phyloP scores from a whole-genome alignment of 2,797 vertebrate species.

The Microhierax caerulescens region DNA sequence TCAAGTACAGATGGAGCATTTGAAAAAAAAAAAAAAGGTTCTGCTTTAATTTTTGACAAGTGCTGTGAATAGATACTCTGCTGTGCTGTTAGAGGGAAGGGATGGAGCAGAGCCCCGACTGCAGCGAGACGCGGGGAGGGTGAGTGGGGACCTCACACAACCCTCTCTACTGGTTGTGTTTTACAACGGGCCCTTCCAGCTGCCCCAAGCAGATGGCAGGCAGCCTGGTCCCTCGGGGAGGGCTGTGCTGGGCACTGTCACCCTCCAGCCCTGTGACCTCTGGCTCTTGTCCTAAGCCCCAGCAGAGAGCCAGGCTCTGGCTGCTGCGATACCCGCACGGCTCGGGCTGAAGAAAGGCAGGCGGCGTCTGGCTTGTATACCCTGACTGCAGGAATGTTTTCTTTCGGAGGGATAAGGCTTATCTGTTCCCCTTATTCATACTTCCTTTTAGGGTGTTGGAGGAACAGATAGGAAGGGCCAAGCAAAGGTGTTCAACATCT shows the following conservation, averaged over 20 bases:
- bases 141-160: background rate
- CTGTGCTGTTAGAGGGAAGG: constrained; percentile 10
- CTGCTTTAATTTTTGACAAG: constrained; percentile 72
- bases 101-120: background rate
- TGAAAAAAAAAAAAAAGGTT: constrained; percentile 60
- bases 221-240: fast-evolving
- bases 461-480: background rate
- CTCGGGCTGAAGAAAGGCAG: background rate
- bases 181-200: background rate
- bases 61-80: constrained; percentile 47
- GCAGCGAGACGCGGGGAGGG: background rate
- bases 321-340: background rate
- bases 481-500: background rate
- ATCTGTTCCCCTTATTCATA: background rate
- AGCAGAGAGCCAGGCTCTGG: fast-evolving
- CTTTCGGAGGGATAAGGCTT: background rate
- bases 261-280: fast-evolving
- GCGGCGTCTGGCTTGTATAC: background rate
- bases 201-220: background rate
- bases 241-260: background rate
- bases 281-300: background rate
- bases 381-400: background rate
- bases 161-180: background rate
- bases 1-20: constrained; percentile 43
- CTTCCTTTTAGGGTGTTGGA: background rate